Percentiles rank a stretch among this genome's conserved stretches.
Conservation (phyloP, 2,113 vertebrate genomes). For the Oryzias curvinotus region DNA sequence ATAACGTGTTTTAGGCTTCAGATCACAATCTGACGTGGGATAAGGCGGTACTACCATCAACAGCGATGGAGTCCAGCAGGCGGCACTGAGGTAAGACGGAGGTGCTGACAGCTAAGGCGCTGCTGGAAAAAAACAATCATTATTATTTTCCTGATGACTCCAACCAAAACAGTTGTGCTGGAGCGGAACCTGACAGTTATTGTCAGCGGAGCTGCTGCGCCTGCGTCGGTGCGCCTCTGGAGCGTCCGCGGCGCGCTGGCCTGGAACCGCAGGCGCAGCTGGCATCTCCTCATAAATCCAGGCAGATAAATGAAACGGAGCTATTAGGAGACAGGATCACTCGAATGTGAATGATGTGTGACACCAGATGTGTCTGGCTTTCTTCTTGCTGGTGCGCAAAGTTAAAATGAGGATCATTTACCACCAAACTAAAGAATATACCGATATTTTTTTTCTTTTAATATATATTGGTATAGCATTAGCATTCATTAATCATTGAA, state of each 20-base stretch:
- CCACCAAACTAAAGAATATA: constrained; percentile 11
- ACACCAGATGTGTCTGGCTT: constrained; percentile 61
- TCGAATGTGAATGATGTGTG: constrained; percentile 54
- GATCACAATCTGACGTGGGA: constrained; percentile 25
- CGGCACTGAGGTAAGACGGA: constrained; percentile 57
- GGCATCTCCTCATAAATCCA: constrained; percentile 47
- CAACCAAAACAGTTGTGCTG: not conserved
- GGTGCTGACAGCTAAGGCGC: not conserved
- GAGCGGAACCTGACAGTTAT: constrained; percentile 8
- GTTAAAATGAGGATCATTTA: constrained; percentile 38
- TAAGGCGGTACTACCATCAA: constrained; percentile 4
- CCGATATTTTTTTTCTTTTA: constrained; percentile 16
- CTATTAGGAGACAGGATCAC: constrained; percentile 48
- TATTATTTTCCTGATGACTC: not conserved
- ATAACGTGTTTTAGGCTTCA: not conserved
- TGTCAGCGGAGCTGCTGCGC: constrained; percentile 17
- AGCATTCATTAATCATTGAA: constrained; percentile 11
- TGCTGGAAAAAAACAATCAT: not conserved
- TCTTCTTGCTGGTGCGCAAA: constrained; percentile 17
- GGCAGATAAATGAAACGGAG: constrained; percentile 17
- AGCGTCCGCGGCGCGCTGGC: constrained; percentile 51
- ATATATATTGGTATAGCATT: not conserved
- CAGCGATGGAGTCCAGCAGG: constrained; percentile 51
- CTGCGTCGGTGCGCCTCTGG: constrained; percentile 33
- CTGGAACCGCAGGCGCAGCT: constrained; percentile 63